Evolutionary conservation across 2,888 invertebrate species (phyloP).

Genomic region (Polyploca ridens): DNA sequence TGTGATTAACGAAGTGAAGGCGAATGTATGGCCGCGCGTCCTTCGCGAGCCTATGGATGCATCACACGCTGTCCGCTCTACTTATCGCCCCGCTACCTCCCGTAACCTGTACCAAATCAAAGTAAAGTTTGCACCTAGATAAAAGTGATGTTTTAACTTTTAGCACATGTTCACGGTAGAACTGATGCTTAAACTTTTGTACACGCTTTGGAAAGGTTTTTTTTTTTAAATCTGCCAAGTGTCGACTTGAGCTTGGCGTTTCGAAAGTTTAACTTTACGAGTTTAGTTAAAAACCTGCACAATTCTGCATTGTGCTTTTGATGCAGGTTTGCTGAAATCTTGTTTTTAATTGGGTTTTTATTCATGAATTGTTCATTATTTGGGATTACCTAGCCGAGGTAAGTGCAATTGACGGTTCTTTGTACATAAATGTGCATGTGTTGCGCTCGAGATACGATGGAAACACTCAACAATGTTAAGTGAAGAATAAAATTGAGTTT

Average conservation of each 20-base stretch:
- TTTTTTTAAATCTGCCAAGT: slow-evolving; percentile 3
- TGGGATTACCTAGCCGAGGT: too few species aligned
- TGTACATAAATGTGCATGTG: background rate
- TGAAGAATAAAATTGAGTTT: too few species aligned
- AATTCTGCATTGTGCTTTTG: background rate
- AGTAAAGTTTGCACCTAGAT: slow-evolving; percentile 33
- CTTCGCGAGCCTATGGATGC: too few species aligned
- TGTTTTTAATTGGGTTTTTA: background rate
- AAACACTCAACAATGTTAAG: too few species aligned
- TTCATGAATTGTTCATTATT: background rate
- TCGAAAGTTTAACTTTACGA: slow-evolving; percentile 3
- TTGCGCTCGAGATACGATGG: background rate
- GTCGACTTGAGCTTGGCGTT: slow-evolving; percentile 2
- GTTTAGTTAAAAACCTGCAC: slow-evolving; percentile 3
- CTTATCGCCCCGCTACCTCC: slow-evolving; percentile 13
- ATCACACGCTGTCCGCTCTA: background rate
- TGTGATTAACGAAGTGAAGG: too few species aligned
- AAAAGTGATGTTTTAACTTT: slow-evolving; percentile 30
- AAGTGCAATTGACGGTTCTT: background rate
- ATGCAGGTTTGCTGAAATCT: background rate
- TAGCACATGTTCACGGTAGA: slow-evolving; percentile 7
- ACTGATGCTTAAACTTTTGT: slow-evolving; percentile 11
- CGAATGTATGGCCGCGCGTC: too few species aligned
- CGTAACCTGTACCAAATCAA: slow-evolving; percentile 20
- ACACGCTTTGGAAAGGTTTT: background rate